Base-by-base conservation (phyloP, 2,113 vertebrate species). In the Heterocephalus glaber region DNA sequence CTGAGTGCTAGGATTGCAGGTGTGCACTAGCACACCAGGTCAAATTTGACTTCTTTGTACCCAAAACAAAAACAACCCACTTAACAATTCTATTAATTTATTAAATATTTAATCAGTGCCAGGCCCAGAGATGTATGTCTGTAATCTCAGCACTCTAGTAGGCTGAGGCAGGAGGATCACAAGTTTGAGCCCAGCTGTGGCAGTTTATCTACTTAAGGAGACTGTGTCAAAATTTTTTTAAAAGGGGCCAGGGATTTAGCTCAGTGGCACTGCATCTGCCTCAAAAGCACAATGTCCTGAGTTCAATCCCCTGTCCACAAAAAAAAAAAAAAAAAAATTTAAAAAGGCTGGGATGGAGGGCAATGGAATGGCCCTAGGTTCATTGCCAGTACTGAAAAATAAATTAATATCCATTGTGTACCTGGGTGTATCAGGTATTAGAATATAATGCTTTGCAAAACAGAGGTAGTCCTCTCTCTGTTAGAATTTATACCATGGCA, bases 371-470 rank as follows among this genome's bases (percentile, higher is more conserved):
- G 41, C 70, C 41, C 38, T 26, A 12, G 41, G 70, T 74, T 74
- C 11, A 44, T 26, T 74, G 41, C 70, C 41, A 74, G 70, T 74
- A 70, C n/a, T 70, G 19, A 38, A 70, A 38, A 70, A 70, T 5
- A 66, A 66, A 66, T 17, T 87, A 79, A n/a, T 88, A 80, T 13
- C 24, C 61, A 82, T 47, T 89, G 12, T 74, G 26, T 72, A 33
- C 56, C 49, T 63, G 49, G 47, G 9, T 66, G 26, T 72, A n/a
- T 54, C 56, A 63, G 49, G 47, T 41, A 80, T 86, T 91, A 49
- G n/a, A 91, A 93, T 63, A 66, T 5, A 97, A 19, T 86, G 80
- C 28, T 86, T 63, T 74, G 80, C 65, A 61, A 95, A 82, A 86
- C 7, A 81, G 28, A 58, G 65, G 13, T 28, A 65, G 44, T 65